These are phyloP conservation scores for Chaetura pelagica DNA, from an alignment of 2,113 vertebrate species.

Conservation along the genomic window DNA sequence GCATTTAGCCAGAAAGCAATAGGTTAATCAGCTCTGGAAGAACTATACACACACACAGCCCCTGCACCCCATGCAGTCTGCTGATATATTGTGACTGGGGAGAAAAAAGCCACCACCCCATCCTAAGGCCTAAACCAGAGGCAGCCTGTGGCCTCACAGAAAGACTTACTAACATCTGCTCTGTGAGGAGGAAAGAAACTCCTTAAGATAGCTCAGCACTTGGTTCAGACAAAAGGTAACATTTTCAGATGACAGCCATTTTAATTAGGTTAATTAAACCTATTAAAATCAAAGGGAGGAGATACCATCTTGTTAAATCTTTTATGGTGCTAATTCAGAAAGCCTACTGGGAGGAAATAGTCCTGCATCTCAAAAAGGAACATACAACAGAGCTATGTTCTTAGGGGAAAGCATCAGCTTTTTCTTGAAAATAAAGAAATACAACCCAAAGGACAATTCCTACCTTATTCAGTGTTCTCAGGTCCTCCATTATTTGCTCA, in stretches of 20 bases:
- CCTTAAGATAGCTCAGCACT: neutral
- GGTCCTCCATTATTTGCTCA: slow-evolving; percentile 98
- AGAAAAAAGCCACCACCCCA: neutral
- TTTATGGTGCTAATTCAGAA: neutral
- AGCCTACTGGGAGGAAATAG: neutral
- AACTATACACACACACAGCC: neutral
- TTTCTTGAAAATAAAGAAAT: neutral
- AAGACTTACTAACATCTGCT: neutral
- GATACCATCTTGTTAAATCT: neutral
- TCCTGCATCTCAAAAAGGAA: neutral
- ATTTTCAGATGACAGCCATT: slow-evolving; percentile 1
- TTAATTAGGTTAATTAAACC: slow-evolving; percentile 37
- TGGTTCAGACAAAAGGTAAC: slow-evolving; percentile 19
- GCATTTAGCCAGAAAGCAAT: neutral
- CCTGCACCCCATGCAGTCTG: neutral
- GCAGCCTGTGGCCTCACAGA: neutral
- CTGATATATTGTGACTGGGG: neutral
- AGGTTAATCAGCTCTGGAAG: neutral
- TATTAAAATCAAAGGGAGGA: neutral
- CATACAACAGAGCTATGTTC: neutral
- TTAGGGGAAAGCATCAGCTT: neutral
- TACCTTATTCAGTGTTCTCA: slow-evolving; percentile 95
- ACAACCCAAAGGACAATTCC: neutral
- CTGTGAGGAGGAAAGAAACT: neutral
- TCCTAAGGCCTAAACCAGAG: neutral